Evolutionary conservation across 2,888 invertebrate genomes (phyloP).

Genomic region (Drosophila neutralis): DNA sequence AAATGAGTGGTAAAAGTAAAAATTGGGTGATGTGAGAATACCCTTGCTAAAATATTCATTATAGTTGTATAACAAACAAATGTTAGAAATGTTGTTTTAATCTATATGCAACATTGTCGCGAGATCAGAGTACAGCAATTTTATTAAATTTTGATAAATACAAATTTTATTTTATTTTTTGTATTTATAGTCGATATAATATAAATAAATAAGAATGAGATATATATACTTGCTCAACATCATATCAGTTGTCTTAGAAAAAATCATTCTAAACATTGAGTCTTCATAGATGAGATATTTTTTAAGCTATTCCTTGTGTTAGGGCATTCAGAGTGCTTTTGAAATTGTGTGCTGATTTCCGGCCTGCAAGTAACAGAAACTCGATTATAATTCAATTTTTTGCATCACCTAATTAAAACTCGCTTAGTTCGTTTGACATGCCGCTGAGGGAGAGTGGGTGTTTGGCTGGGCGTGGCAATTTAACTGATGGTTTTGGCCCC

Average conservation of each 20-base stretch:
- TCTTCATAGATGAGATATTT: background rate
- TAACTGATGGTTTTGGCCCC: constrained; percentile 28
- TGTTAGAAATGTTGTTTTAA: too few species aligned
- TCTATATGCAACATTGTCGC: too few species aligned
- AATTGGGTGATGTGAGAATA: background rate
- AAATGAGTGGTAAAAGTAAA: constrained; percentile 6
- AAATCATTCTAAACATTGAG: background rate
- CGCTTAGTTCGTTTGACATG: constrained; percentile 29
- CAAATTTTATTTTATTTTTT: background rate
- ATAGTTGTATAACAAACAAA: background rate
- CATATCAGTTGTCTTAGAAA: background rate
- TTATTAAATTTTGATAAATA: too few species aligned
- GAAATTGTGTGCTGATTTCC: constrained; percentile 54
- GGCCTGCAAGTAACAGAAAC: constrained; percentile 21
- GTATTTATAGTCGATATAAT: background rate
- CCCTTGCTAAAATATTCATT: background rate
- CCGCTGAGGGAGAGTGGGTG: background rate
- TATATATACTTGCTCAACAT: background rate
- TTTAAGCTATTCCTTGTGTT: background rate
- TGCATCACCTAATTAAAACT: constrained; percentile 58
- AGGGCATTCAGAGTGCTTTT: background rate
- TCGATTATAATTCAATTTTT: constrained; percentile 39
- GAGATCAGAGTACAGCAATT: too few species aligned
- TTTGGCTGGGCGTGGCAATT: constrained; percentile 40
- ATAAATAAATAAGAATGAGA: background rate